These are phyloP conservation scores for Zophobas morio DNA, from an alignment of 1,140 invertebrate species.

Conservation along the genomic window DNA sequence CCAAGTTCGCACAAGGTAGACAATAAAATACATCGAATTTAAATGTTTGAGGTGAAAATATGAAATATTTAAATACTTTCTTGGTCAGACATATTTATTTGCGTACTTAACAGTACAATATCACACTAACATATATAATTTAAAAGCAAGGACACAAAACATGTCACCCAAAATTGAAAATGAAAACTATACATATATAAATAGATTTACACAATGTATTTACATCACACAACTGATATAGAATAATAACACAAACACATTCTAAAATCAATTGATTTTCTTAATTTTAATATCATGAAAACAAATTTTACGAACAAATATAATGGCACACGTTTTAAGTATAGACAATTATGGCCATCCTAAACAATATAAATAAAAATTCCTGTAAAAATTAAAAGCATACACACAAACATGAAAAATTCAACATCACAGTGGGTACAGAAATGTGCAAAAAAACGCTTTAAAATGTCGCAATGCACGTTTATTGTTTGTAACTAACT, in stretches of 20 bases:
- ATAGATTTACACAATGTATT: slow-evolving; percentile 51
- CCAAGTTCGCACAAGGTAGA: too few relatives aligned
- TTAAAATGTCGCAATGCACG: not conserved
- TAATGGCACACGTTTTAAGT: slow-evolving; percentile 22
- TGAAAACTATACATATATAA: slow-evolving; percentile 46
- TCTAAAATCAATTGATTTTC: slow-evolving; percentile 8
- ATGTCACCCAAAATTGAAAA: slow-evolving; percentile 31
- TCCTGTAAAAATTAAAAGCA: slow-evolving; percentile 31
- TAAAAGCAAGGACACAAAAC: slow-evolving; percentile 53
- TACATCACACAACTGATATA: slow-evolving; percentile 40
- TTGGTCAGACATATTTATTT: slow-evolving; percentile 33
- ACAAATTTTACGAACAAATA: slow-evolving; percentile 12
- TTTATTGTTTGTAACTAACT: not conserved
- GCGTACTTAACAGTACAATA: slow-evolving; percentile 57
- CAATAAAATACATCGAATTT: not conserved
- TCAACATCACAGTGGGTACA: slow-evolving; percentile 54
- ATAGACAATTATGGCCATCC: slow-evolving; percentile 19
- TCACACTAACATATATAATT: slow-evolving; percentile 61
- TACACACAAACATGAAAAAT: slow-evolving; percentile 31
- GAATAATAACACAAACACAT: slow-evolving; percentile 3
- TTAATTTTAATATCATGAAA: slow-evolving; percentile 38
- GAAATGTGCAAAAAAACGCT: slow-evolving; percentile 46
- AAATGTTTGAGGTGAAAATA: too few relatives aligned
- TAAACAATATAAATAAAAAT: slow-evolving; percentile 17
- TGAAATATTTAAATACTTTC: too few relatives aligned